phyloP scores from a whole-genome alignment of 2,113 vertebrate species.

The Tricholaema leucomelas region DNA sequence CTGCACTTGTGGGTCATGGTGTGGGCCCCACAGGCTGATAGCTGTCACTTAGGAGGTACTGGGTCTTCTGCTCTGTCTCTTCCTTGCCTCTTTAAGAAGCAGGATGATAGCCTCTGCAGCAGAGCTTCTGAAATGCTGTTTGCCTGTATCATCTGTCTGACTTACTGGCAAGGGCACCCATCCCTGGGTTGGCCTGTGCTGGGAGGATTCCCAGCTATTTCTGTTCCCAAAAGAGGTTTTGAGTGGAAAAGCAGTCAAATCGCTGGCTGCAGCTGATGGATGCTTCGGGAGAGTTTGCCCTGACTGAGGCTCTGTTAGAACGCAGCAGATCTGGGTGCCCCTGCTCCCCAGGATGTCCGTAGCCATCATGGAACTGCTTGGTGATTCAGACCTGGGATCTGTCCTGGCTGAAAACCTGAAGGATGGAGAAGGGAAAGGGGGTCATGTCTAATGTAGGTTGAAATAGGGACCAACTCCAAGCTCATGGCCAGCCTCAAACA shows the following conservation, averaged over 20 bases:
- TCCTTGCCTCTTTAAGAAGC: background rate
- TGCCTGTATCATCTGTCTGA: background rate
- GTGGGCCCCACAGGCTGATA: background rate
- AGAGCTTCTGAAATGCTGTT: background rate
- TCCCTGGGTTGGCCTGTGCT: background rate
- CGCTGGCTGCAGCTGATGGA: background rate
- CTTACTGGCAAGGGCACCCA: background rate
- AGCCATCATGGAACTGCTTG: background rate
- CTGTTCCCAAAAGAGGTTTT: background rate
- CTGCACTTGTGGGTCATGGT: background rate
- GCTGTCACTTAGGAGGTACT: background rate
- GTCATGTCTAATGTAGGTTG: background rate
- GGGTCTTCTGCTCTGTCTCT: background rate
- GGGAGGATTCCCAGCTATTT: background rate
- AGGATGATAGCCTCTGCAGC: background rate
- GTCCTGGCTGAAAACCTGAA: background rate
- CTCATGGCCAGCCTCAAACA: background rate
- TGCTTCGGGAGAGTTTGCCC: background rate
- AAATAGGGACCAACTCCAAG: background rate
- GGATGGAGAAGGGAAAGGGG: fast-evolving
- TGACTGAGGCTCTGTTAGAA: background rate
- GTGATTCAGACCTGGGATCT: background rate
- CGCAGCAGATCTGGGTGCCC: background rate
- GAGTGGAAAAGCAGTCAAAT: background rate
- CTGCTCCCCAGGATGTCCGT: background rate